Evolutionary conservation across 1,140 invertebrate genomes (phyloP).

Genomic region (Drosophila busckii): DNA sequence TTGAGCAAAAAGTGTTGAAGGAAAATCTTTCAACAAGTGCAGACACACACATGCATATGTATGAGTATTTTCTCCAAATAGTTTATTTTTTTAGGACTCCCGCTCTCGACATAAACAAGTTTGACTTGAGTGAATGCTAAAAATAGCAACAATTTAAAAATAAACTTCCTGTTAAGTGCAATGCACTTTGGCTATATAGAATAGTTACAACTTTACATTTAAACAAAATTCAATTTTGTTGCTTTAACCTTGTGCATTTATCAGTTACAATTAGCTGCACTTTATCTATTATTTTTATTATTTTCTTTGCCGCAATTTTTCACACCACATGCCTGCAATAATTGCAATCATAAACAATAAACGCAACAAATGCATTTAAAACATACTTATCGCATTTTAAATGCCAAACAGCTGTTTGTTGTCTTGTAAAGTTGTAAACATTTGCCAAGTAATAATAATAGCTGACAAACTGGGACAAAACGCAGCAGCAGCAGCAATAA

Average conservation of each 20-base stretch:
- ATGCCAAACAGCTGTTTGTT: background rate
- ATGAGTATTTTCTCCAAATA: no score
- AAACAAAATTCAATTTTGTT: background rate
- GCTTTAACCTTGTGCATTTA: no score
- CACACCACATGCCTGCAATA: constrained; percentile 45
- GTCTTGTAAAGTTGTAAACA: background rate
- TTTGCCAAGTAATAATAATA: background rate
- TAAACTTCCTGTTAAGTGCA: constrained; percentile 54
- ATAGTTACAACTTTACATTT: no score
- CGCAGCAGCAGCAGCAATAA: no score
- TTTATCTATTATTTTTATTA: constrained; percentile 14
- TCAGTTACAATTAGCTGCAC: background rate
- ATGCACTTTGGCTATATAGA: no score
- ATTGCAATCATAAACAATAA: constrained; percentile 39
- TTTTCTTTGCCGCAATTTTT: constrained; percentile 25
- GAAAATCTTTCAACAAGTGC: no score
- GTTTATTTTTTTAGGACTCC: no score
- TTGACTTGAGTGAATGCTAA: constrained; percentile 11
- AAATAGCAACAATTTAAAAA: constrained; percentile 65
- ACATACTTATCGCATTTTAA: constrained; percentile 42
- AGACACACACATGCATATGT: no score
- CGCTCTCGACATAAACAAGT: constrained; percentile 10
- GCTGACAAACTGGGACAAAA: no score
- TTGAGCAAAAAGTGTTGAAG: no score
- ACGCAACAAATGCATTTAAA: constrained; percentile 40